Base-by-base conservation (phyloP, 2,113 vertebrate species). In the Pelobates fuscus region DNA sequence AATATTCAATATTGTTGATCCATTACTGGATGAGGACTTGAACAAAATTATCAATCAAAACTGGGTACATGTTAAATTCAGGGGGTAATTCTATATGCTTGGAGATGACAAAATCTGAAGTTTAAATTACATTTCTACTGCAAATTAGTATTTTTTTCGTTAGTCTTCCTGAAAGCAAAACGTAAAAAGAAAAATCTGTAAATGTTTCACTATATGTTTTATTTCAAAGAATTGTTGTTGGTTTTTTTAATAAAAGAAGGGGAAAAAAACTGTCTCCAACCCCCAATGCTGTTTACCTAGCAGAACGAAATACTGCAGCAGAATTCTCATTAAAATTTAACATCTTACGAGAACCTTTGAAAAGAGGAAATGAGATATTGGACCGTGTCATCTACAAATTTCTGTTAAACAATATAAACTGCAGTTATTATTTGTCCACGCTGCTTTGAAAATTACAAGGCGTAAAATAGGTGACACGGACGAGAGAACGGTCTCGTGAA, bases 251-350 rank as follows among this genome's bases (percentile, higher is more conserved):
- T 18, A 15, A 25, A n/a, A 49, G 17, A 1, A 12, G 12, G 44
- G 44, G 44, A 49, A 49, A 49, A 46, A 55, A 55, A 55, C 8
- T 21, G 37, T 23, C 10, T 20, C 60, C 30, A 18, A 8, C 11
- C n/a, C 27, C 18, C n/a, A 30, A 5, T 5, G 8, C 30, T 63
- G 27, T 44, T 37, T 26, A 8, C 14, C 21, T 43, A 1, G 2
- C 25, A 15, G 57, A 71, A 24, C 11, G 52, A 30, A 67, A 25
- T 12, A 21, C 55, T 25, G 26, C 57, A 46, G 69, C 57, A 62
- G 41, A 20, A 14, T 20, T 30, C 58, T 71, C 59, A 71, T 71
- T 71, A 62, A 71, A n/a, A 71, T 46, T 62, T 62, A 62, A 1
- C 32, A 37, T 37, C 10, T 37, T 29, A 71, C 24, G 29, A 29